A percentile compares a stretch with the other conserved stretches of the same genome.
These are phyloP conservation scores for Petromus typicus DNA, from an alignment of 2,113 vertebrate species.

Conservation along the genomic window DNA sequence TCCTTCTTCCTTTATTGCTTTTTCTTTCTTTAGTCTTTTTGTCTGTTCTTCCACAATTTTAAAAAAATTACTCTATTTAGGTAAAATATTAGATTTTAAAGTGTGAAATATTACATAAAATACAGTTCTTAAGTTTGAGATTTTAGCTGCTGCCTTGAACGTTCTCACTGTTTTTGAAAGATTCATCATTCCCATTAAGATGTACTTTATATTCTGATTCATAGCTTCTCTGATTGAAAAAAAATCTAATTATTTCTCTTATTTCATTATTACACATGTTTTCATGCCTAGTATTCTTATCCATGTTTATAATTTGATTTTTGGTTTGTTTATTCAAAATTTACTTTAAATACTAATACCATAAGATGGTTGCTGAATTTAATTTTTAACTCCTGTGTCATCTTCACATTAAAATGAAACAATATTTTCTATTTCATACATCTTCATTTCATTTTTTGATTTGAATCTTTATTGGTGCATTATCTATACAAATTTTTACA, in stretches of 20 bases:
- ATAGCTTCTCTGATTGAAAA: not conserved
- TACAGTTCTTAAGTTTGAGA: not conserved
- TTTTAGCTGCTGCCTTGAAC: not conserved
- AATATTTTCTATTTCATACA: not conserved
- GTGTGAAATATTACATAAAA: not conserved
- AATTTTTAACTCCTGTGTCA: not conserved
- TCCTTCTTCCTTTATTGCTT: not conserved
- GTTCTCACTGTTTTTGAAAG: not conserved
- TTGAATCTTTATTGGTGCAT: too few species aligned
- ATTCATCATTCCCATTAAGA: not conserved
- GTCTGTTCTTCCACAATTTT: not conserved
- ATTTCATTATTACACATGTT: too few species aligned
- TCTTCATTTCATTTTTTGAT: constrained; percentile 1
- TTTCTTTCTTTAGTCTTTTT: not conserved
- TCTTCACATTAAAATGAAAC: not conserved
- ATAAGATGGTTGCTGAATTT: constrained; percentile 22
- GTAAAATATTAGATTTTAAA: not conserved
- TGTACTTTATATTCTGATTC: not conserved
- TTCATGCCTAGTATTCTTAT: not conserved
- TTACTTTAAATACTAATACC: not conserved
- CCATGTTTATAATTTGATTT: not conserved
- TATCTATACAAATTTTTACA: too few species aligned
- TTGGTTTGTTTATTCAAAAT: not conserved
- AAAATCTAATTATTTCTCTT: too few species aligned
- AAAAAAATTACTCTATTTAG: not conserved